Percentiles rank a stretch among this genome's conserved stretches.
Conservation (phyloP, 2,113 vertebrate species). For the Litocranius walleri region DNA sequence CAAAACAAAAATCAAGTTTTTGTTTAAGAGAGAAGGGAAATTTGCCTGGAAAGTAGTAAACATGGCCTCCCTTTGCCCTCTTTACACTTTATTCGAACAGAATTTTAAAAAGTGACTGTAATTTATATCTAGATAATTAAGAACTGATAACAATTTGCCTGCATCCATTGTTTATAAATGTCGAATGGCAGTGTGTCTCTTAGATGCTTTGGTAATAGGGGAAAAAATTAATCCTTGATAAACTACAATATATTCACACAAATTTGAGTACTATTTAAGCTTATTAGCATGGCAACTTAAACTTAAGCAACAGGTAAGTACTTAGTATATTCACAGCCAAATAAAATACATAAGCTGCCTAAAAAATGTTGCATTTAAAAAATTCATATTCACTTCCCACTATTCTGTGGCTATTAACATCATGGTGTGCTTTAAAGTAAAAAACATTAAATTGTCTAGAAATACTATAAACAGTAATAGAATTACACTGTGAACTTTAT, state of each 20-base stretch:
- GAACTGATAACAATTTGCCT: background rate
- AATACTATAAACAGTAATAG: background rate
- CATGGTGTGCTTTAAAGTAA: background rate
- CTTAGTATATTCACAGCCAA: background rate
- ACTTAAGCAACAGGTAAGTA: background rate
- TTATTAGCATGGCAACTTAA: background rate
- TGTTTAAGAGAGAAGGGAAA: background rate
- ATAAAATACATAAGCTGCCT: background rate
- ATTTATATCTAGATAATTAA: background rate
- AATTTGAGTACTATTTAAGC: background rate
- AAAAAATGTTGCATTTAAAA: background rate
- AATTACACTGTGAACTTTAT: constrained; percentile 35
- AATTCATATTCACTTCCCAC: background rate
- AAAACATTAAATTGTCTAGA: constrained; percentile 22
- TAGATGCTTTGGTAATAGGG: background rate
- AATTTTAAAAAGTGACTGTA: background rate
- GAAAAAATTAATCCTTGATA: background rate
- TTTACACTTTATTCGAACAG: background rate
- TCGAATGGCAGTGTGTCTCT: background rate
- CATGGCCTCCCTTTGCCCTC: background rate
- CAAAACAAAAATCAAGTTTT: background rate
- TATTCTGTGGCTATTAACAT: constrained; percentile 11
- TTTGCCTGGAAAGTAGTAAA: background rate
- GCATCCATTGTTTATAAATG: background rate
- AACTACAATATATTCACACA: background rate